Base-by-base conservation (phyloP, 2,888 invertebrate species). In the Diaphora mendica region DNA sequence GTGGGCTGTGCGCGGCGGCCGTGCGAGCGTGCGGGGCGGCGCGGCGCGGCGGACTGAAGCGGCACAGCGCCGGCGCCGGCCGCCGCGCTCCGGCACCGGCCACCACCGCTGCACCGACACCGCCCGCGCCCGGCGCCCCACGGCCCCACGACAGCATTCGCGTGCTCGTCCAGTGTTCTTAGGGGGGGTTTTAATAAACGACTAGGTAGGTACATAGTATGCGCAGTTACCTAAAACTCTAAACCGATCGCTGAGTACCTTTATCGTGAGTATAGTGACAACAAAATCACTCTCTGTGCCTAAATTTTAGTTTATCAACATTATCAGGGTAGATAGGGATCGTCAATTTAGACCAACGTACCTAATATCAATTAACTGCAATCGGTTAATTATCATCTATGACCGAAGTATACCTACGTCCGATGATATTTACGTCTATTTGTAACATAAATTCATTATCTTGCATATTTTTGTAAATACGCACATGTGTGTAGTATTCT, bases 1-100 rank as follows among this genome's bases (percentile, higher is more conserved):
- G 72, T 71, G 71, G 70, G 76, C 59, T 64, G 35, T 62, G 65
- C 67, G 66, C 74, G 62, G 66, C 64, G 42, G 51, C 72, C 68
- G 71, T 2, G 51, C 71, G 71, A n/a, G 65, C 67, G 62, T 30
- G 42, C 64, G 64, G 5, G 48, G 64, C 70, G 48, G 64, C 70
- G 70, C 48, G 33, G 64, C 64, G 64, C 20, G 42, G 39, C 42
- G 26, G 59, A 70, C 70, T 70, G 70, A n/a, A n/a, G n/a, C n/a
- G n/a, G n/a, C n/a, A 20, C 70, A 42, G 23, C 30, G 26, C 17
- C 51, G 13, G 0, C 67, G 44, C 30, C 17, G 23, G 8, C 20
- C 39, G 26, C 42, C 4, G 11, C 42, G 13, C 42, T 2, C 42
- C 42, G 42, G 13, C 42, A 42, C 42, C 39, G 7, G 13, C 11